Evolutionary conservation across 2,113 vertebrate species (phyloP).

Genomic region (Macrotis lagotis): DNA sequence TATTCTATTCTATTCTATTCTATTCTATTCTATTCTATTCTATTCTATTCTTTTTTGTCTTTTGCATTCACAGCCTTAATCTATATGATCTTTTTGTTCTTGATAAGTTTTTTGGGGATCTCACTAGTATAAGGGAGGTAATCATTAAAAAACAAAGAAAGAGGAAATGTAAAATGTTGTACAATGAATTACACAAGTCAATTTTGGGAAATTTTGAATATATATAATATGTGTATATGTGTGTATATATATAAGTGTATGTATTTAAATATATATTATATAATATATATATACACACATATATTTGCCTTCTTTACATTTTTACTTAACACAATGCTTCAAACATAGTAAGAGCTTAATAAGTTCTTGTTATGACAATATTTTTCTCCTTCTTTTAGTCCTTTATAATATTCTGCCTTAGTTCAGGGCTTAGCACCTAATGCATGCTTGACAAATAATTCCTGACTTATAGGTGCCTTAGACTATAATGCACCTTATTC

Average conservation of each 20-base stretch:
- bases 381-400: neutral
- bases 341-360: no score
- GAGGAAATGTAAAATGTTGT: no score
- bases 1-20: no score
- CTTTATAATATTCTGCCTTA: neutral
- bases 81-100: slow-evolving; percentile 6
- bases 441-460: neutral
- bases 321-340: neutral
- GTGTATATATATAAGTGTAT: no score
- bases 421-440: neutral
- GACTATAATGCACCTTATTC: neutral
- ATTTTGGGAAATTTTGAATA: no score
- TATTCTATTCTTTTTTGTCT: slow-evolving; percentile 51
- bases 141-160: no score
- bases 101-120: slow-evolving; percentile 43
- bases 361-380: neutral
- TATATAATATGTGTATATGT: no score
- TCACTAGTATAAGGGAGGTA: neutral
- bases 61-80: slow-evolving; percentile 60
- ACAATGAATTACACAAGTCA: no score
- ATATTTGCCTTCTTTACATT: neutral
- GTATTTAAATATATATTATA: no score
- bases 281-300: no score
- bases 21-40: slow-evolving; percentile 69
- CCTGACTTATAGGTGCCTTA: neutral